phyloP scores from a whole-genome alignment of 2,888 invertebrate species.

The Labia minor region DNA sequence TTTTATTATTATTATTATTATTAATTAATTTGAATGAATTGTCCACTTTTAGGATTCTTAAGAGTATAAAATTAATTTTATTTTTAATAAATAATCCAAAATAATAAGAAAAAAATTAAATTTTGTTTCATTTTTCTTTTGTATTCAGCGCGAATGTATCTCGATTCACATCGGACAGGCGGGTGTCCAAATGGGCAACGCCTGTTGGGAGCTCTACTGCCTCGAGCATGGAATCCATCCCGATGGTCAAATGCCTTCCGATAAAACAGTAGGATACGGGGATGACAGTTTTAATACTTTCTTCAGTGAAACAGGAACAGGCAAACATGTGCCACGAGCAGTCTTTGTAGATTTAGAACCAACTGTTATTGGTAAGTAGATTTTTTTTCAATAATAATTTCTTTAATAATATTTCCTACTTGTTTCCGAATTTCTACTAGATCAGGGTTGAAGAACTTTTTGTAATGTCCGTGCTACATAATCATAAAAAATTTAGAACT shows the following conservation, averaged over 20 bases:
- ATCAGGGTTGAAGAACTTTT: background rate
- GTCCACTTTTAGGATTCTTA: no score
- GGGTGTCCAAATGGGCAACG: conserved; percentile 36
- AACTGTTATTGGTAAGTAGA: conserved; percentile 44
- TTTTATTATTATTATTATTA: no score
- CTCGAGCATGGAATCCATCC: conserved; percentile 39
- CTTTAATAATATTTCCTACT: no score
- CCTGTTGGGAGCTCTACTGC: conserved; percentile 36
- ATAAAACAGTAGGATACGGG: conserved; percentile 40
- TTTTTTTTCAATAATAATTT: no score
- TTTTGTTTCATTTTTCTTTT: no score
- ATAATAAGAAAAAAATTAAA: no score
- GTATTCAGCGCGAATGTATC: conserved; percentile 35
- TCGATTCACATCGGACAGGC: conserved; percentile 40
- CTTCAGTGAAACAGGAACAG: conserved; percentile 44
- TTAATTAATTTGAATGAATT: no score
- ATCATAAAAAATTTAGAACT: no score
- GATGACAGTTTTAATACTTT: conserved; percentile 40
- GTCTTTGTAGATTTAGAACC: conserved; percentile 52
- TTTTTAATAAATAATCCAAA: no score
- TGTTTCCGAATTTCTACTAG: background rate
- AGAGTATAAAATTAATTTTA: no score
- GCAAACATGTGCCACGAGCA: conserved; percentile 48
- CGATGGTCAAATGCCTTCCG: conserved; percentile 43
- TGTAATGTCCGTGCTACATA: background rate